phyloP scores from a whole-genome alignment of 2,888 invertebrate species.

The Xylophagus ater region DNA sequence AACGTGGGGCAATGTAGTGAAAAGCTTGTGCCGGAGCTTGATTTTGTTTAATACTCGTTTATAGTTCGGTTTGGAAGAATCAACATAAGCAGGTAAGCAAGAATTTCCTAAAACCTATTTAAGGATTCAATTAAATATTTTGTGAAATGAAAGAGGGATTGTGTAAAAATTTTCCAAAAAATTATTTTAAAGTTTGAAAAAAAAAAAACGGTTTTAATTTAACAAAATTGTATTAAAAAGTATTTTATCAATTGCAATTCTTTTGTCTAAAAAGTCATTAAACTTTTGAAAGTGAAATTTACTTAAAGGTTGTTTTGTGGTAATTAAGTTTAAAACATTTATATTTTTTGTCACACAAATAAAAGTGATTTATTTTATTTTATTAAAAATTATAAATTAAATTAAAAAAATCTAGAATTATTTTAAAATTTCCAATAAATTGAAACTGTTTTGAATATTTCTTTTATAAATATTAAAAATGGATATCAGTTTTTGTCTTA shows the following conservation, averaged over 20 bases:
- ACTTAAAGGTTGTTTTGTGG: no score
- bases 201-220: neutral
- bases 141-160: neutral
- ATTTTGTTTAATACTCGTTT: slow-evolving; percentile 7
- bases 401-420: no score
- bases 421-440: no score
- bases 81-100: slow-evolving; percentile 4
- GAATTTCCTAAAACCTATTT: neutral
- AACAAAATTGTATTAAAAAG: neutral
- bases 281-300: no score
- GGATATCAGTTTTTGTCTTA: no score
- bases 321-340: no score
- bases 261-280: no score
- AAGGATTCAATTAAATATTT: neutral
- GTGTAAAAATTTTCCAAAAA: neutral
- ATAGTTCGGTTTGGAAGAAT: slow-evolving; percentile 10
- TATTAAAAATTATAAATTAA: no score
- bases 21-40: slow-evolving; percentile 7
- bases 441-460: no score
- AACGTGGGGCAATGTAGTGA: slow-evolving; percentile 9
- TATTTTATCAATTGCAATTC: neutral
- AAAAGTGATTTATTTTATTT: no score
- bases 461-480: no score
- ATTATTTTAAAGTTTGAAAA: neutral
- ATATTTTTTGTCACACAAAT: no score